A percentile compares a stretch with the other conserved stretches of the same genome.
Evolutionary conservation across 2,113 vertebrate species (phyloP).

Genomic region (Campylomormyrus tamandua): DNA sequence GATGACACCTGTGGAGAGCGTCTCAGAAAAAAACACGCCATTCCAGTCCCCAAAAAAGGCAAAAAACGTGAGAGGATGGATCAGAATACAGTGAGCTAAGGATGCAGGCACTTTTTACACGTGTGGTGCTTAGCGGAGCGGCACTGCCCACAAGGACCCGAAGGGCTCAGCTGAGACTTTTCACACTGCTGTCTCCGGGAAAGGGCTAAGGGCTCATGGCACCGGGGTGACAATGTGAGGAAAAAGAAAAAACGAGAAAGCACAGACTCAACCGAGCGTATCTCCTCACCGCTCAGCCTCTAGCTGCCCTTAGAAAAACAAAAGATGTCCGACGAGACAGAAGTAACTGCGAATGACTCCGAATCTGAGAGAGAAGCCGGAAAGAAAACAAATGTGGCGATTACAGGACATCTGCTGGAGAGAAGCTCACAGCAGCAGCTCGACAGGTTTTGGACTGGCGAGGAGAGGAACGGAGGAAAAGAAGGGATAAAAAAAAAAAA

Average conservation of each 20-base stretch:
- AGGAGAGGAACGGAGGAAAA: neutral
- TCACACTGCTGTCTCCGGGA: slow-evolving; percentile 82
- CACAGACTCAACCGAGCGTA: slow-evolving; percentile 69
- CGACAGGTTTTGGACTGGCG: neutral
- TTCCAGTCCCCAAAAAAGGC: neutral
- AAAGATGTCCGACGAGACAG: neutral
- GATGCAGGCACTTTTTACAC: slow-evolving; percentile 44
- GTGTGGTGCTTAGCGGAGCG: slow-evolving; percentile 77
- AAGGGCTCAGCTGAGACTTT: slow-evolving; percentile 82
- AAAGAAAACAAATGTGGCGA: neutral
- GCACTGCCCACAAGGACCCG: slow-evolving; percentile 44
- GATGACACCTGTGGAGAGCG: neutral
- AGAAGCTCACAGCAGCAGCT: neutral
- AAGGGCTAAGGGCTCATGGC: slow-evolving; percentile 55
- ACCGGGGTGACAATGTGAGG: slow-evolving; percentile 87
- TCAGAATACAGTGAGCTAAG: neutral
- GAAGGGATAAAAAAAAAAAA: neutral
- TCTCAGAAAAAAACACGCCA: neutral
- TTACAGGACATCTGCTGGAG: neutral
- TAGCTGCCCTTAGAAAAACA: slow-evolving; percentile 41
- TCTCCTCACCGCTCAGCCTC: slow-evolving; percentile 52
- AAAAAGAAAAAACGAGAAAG: slow-evolving; percentile 69
- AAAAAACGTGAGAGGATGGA: neutral
- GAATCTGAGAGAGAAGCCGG: neutral
- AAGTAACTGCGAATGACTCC: neutral